Evolutionary conservation across 2,113 vertebrate species (phyloP).

Genomic region (Malurus elegans): DNA sequence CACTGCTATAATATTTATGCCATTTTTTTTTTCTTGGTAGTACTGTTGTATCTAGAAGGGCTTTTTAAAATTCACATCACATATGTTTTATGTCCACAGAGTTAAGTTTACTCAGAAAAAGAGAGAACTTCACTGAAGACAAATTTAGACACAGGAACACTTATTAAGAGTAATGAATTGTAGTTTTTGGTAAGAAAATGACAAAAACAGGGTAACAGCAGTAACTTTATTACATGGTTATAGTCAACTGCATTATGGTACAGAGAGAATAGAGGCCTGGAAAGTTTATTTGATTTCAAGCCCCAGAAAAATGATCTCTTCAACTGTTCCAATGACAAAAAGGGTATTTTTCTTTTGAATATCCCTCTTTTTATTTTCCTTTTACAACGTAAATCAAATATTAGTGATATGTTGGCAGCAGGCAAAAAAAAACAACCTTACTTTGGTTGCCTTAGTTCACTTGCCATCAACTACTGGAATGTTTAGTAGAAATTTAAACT

Average conservation of each 20-base stretch:
- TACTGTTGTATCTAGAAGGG: neutral
- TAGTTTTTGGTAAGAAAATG: neutral
- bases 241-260: neutral
- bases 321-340: neutral
- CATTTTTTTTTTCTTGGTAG: neutral
- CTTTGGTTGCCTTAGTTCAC: neutral
- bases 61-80: neutral
- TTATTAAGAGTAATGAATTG: neutral
- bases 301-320: neutral
- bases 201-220: neutral
- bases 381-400: neutral
- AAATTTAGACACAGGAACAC: neutral
- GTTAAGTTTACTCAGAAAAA: neutral
- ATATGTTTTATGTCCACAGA: neutral
- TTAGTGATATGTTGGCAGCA: neutral
- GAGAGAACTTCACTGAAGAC: neutral
- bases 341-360: fast-evolving
- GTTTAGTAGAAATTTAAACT: neutral
- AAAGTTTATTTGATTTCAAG: neutral
- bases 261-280: neutral
- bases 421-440: neutral
- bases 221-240: neutral
- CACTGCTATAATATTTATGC: neutral
- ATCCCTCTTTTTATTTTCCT: neutral
- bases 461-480: neutral